A percentile compares a stretch with the other conserved stretches of the same genome.
phyloP scores from a whole-genome alignment of 2,888 invertebrate genomes.

The Melanophora roralis region DNA sequence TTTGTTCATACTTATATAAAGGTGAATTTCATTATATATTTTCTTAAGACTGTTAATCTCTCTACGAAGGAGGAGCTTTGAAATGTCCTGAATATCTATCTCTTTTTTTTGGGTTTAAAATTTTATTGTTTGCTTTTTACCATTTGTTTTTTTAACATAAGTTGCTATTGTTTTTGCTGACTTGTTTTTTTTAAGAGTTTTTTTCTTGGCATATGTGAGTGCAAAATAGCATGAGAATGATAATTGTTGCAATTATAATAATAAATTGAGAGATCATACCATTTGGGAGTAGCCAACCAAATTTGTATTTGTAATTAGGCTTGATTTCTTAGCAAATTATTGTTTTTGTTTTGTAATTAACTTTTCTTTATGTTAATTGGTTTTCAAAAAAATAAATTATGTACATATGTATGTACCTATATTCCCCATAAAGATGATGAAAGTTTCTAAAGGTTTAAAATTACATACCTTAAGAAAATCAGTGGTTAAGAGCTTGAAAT shows the following conservation, averaged over 20 bases:
- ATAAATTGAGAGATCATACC: slow-evolving; percentile 77
- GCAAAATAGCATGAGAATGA: slow-evolving; percentile 74
- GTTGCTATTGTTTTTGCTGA: neutral
- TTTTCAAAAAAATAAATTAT: neutral
- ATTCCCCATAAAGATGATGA: too few relatives aligned
- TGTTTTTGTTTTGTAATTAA: neutral
- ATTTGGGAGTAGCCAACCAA: slow-evolving; percentile 67
- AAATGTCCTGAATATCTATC: slow-evolving; percentile 5
- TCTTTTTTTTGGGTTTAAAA: slow-evolving; percentile 23
- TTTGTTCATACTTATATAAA: too few relatives aligned
- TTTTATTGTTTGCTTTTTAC: slow-evolving; percentile 43
- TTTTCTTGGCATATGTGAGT: slow-evolving; percentile 46
- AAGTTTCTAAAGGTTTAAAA: too few relatives aligned
- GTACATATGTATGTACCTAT: too few relatives aligned
- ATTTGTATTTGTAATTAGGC: neutral
- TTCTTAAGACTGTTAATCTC: slow-evolving; percentile 20
- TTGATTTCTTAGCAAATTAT: neutral
- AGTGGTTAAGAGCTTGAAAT: too few relatives aligned
- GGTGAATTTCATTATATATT: neutral
- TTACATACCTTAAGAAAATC: too few relatives aligned
- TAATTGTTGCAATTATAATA: slow-evolving; percentile 78
- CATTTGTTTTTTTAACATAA: neutral
- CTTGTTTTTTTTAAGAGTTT: neutral
- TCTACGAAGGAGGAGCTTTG: slow-evolving; percentile 36
- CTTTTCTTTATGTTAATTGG: neutral